A percentile compares a stretch with the other conserved stretches of the same genome.
Conservation (phyloP, 2,888 invertebrate genomes). For the Drosophila flavopinicola region DNA sequence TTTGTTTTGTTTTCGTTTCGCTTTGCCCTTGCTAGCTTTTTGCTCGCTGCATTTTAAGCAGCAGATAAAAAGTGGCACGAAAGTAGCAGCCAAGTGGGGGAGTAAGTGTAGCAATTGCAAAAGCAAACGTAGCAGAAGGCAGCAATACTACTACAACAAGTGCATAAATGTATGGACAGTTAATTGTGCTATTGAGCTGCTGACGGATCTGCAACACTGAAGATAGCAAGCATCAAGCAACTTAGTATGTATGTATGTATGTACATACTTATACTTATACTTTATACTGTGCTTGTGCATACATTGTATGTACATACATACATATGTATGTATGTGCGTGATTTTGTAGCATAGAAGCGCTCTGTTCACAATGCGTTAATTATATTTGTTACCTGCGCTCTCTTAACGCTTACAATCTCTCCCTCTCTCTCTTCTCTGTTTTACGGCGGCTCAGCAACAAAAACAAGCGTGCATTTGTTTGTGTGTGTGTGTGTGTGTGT, state of each 20-base stretch:
- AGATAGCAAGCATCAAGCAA: background rate
- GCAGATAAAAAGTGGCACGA: too few species aligned
- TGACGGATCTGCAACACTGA: conserved; percentile 44
- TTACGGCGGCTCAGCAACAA: conserved; percentile 1
- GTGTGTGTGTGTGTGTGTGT: conserved; percentile 16
- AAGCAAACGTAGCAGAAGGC: conserved; percentile 3
- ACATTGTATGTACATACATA: background rate
- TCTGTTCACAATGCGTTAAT: conserved; percentile 60
- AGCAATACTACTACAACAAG: too few species aligned
- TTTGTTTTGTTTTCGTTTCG: conserved; percentile 41
- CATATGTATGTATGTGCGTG: conserved; percentile 1
- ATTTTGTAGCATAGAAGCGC: conserved; percentile 26
- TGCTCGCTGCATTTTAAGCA: too few species aligned
- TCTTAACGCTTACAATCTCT: too few species aligned
- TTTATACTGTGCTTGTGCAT: too few species aligned
- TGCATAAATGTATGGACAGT: conserved; percentile 4
- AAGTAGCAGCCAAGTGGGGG: too few species aligned
- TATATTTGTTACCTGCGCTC: conserved; percentile 66
- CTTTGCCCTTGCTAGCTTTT: conserved; percentile 16
- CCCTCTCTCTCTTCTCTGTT: conserved; percentile 13
- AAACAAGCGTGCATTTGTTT: conserved; percentile 2
- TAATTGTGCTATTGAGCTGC: conserved; percentile 10
- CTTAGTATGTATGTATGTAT: conserved; percentile 3
- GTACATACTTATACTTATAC: too few species aligned
- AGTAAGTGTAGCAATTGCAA: background rate